These are phyloP conservation scores for Danionella dracula DNA, from an alignment of 2,797 vertebrate species.

Conservation along the genomic window DNA sequence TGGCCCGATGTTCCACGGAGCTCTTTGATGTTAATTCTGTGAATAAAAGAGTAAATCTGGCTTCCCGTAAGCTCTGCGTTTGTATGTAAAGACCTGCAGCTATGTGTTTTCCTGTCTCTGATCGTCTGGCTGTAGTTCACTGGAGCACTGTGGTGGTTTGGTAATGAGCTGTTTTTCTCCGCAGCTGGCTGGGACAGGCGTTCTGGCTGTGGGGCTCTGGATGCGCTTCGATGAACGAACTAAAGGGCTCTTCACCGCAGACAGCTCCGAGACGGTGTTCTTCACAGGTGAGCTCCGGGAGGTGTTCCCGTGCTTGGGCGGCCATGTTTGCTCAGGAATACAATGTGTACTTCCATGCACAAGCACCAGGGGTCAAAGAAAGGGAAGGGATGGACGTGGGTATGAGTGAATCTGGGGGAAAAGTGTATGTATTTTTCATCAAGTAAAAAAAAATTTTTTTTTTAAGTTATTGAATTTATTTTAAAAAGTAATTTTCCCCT, in stretches of 20 bases:
- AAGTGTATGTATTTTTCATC: too few species aligned
- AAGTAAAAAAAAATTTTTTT: too few species aligned
- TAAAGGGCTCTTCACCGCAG: slow-evolving; percentile 74
- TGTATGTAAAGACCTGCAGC: background rate
- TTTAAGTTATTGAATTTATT: too few species aligned
- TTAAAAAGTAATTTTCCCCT: too few species aligned
- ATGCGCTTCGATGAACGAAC: slow-evolving; percentile 88
- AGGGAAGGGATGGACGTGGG: too few species aligned
- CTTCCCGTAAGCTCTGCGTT: background rate
- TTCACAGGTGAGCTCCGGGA: slow-evolving; percentile 74
- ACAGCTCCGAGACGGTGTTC: slow-evolving; percentile 67
- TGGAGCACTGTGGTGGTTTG: too few species aligned
- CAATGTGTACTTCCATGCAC: too few species aligned
- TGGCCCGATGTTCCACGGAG: background rate
- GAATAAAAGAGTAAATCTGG: background rate
- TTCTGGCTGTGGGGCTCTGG: slow-evolving; percentile 89
- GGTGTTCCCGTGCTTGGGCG: background rate
- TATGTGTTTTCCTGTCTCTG: background rate
- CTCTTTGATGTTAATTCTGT: slow-evolving; percentile 25
- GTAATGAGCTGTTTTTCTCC: too few species aligned
- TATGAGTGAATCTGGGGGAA: too few species aligned
- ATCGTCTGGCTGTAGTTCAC: background rate
- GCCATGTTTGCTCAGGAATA: too few species aligned
- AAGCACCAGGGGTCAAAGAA: too few species aligned
- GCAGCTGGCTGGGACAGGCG: slow-evolving; percentile 84